Conservation (phyloP, 2,797 vertebrate genomes). For the Neosalanx taihuensis region DNA sequence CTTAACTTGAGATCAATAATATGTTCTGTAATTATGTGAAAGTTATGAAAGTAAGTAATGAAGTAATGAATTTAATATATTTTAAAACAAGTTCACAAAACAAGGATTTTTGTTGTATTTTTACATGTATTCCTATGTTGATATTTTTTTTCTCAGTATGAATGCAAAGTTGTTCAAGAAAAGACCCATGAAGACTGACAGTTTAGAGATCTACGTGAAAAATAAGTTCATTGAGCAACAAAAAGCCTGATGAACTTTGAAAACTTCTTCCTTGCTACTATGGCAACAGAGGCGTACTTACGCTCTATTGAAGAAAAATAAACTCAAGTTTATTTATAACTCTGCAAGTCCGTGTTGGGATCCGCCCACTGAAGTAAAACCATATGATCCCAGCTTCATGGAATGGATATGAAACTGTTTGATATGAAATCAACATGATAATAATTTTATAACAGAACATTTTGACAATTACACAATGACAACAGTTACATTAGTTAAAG, state of each 20-base stretch:
- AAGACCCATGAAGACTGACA: conserved; percentile 90
- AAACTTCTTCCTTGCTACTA: conserved; percentile 23
- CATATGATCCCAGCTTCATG: no score
- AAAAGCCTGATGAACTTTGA: conserved; percentile 20
- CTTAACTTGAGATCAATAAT: background rate
- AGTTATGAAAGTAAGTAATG: background rate
- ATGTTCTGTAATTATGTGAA: background rate
- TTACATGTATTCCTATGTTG: conserved; percentile 4
- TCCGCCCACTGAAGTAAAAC: conserved; percentile 4
- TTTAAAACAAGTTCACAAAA: background rate
- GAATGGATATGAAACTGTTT: no score
- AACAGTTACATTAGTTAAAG: conserved; percentile 48
- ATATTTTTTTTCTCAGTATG: conserved; percentile 76
- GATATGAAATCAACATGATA: background rate
- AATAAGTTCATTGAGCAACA: conserved; percentile 6
- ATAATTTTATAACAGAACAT: background rate
- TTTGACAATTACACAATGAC: conserved; percentile 8
- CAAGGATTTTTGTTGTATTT: background rate
- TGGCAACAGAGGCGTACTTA: conserved; percentile 6
- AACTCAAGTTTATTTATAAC: conserved; percentile 15
- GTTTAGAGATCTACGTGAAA: conserved; percentile 33
- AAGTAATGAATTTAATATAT: no score
- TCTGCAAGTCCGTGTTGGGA: conserved; percentile 42
- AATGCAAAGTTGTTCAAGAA: conserved; percentile 86
- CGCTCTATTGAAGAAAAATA: background rate